These are phyloP conservation scores for Orthonyx spaldingii DNA, from an alignment of 2,113 vertebrate species.

Conservation along the genomic window DNA sequence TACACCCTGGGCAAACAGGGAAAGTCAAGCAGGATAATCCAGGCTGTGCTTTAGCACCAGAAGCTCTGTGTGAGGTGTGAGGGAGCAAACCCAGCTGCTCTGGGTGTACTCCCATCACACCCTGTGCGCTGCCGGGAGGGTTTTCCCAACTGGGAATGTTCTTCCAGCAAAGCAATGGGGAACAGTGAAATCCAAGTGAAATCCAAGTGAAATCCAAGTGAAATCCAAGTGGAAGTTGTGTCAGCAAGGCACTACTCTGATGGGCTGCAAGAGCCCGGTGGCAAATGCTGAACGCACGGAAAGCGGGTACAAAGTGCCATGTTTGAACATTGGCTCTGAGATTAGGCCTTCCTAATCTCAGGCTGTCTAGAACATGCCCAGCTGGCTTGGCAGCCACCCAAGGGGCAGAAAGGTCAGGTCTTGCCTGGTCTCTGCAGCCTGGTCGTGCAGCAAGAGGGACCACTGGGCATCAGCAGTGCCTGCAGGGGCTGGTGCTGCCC, in stretches of 20 bases:
- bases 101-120: not conserved
- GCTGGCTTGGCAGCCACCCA: not conserved
- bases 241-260: not conserved
- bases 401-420: not conserved
- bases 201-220: not conserved
- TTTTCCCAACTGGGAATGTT: fast-evolving
- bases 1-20: not conserved
- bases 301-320: not conserved
- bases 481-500: not conserved
- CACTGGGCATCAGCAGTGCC: not conserved
- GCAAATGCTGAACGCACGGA: not conserved
- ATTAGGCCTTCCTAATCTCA: not conserved
- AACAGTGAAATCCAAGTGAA: not conserved
- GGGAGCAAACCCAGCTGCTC: not conserved
- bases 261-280: fast-evolving
- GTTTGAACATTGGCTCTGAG: not conserved
- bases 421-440: not conserved
- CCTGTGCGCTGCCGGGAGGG: fast-evolving
- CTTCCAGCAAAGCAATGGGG: not conserved
- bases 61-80: not conserved
- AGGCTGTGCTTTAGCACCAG: not conserved
- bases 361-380: not conserved
- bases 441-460: not conserved
- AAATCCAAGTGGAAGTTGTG: not conserved
- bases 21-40: not conserved